Evolutionary conservation across 92 coral and sea anemone genomes (phyloP), one percentile per base, ranked within the genome.

Genomic region (Actinernus sp.): DNA sequence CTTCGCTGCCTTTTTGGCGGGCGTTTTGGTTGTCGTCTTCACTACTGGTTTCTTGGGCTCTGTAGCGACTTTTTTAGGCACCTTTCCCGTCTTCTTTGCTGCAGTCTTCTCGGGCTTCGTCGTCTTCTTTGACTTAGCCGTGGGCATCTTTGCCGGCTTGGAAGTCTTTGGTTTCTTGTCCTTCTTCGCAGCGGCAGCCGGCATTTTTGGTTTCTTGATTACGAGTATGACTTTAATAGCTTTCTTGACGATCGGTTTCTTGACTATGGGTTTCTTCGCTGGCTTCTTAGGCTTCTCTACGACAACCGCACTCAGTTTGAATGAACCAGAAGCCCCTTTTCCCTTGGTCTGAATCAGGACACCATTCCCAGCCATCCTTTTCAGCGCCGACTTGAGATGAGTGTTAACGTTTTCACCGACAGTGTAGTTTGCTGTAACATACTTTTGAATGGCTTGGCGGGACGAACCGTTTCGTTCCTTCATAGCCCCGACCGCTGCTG

Each of bases 381-480:
- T 54, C 39, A 55, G 44, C 4, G 62, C 25, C 20, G 9, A n/a
- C 62, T 55, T 55, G 3, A 55, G 26, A n/a, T 55, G 62, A 4
- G 26, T 1, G 24, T 24, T 1, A n/a, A n/a, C n/a, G n/a, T n/a
- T n/a, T n/a, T n/a, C n/a, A n/a, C n/a, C n/a, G n/a, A n/a, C n/a
- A n/a, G n/a, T n/a, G n/a, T n/a, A n/a, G n/a, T n/a, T n/a, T n/a
- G n/a, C n/a, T n/a, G n/a, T n/a, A n/a, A n/a, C n/a, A n/a, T n/a
- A n/a, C n/a, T n/a, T n/a, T n/a, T n/a, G n/a, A n/a, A n/a, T n/a
- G n/a, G n/a, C n/a, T n/a, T n/a, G n/a, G n/a, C n/a, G n/a, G n/a
- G n/a, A n/a, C 29, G 84, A 77, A 44, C 84, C 84, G 0, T 3
- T 49, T 9, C 84, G 84, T 3, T 43, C 70, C 51, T 68, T 72